These are phyloP conservation scores for Apteryx owenii DNA, from an alignment of 2,113 vertebrate genomes.

Conservation along the genomic window DNA sequence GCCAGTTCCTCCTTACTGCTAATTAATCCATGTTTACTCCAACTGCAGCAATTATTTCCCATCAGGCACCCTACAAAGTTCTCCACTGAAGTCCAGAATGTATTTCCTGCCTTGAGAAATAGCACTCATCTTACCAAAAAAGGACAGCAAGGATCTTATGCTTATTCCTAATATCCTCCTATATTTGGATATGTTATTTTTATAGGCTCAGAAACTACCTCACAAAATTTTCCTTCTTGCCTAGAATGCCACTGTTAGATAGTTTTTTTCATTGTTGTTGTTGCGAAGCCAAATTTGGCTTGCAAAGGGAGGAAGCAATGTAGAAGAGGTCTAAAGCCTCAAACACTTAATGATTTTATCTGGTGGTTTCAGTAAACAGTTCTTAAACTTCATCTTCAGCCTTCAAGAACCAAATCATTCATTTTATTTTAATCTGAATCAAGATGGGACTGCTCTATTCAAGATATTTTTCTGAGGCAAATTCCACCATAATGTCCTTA, in stretches of 20 bases:
- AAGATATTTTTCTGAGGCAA: too few relatives aligned
- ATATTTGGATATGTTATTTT: background rate
- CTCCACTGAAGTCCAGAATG: background rate
- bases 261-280: background rate
- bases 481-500: too few relatives aligned
- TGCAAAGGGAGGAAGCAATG: too few relatives aligned
- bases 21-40: background rate
- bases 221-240: background rate
- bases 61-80: background rate
- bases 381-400: too few relatives aligned
- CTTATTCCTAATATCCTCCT: background rate
- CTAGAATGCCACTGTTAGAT: background rate
- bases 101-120: background rate
- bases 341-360: too few relatives aligned
- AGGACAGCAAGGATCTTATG: background rate
- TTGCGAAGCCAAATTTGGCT: too few relatives aligned
- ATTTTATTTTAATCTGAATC: too few relatives aligned
- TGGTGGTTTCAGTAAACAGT: too few relatives aligned
- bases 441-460: too few relatives aligned
- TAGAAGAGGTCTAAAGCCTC: too few relatives aligned
- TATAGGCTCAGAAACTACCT: background rate
- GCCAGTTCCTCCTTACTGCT: background rate
- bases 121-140: background rate
- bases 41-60: background rate
- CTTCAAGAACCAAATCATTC: too few relatives aligned